phyloP scores from a whole-genome alignment of 2,797 vertebrate genomes.

The Amniataba percoides region DNA sequence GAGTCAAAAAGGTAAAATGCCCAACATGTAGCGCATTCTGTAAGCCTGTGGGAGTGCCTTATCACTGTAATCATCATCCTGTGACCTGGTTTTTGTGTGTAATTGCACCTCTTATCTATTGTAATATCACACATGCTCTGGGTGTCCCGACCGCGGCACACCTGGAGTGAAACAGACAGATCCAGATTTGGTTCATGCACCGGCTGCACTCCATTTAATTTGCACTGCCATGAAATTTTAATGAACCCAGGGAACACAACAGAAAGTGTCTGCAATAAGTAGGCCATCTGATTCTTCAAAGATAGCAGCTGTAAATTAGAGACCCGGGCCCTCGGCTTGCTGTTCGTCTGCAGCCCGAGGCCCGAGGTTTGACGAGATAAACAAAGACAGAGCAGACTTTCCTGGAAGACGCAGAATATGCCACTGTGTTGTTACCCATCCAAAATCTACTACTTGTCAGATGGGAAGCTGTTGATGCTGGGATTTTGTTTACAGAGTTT shows the following conservation, averaged over 20 bases:
- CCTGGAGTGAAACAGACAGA: constrained; percentile 38
- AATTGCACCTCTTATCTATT: neutral
- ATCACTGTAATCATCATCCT: neutral
- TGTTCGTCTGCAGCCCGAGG: constrained; percentile 34
- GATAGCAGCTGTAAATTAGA: constrained; percentile 66
- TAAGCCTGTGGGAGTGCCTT: neutral
- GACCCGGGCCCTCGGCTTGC: constrained; percentile 25
- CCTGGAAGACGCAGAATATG: constrained; percentile 21
- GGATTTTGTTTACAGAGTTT: neutral
- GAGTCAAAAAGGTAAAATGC: constrained; percentile 92
- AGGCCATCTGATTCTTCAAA: constrained; percentile 75
- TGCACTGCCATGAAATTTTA: constrained; percentile 63
- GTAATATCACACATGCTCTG: constrained; percentile 3
- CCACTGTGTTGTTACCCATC: neutral
- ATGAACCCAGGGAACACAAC: constrained; percentile 66
- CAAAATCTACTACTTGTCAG: constrained; percentile 19
- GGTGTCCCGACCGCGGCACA: neutral
- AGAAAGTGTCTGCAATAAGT: constrained; percentile 60
- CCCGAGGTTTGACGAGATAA: constrained; percentile 26
- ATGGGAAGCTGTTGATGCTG: neutral
- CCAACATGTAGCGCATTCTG: neutral
- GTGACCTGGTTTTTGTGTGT: neutral
- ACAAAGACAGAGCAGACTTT: constrained; percentile 36
- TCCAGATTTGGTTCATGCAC: constrained; percentile 15
- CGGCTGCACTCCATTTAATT: constrained; percentile 51